Conservation (phyloP, 2,797 vertebrate species). For the Nannoperca australis region DNA sequence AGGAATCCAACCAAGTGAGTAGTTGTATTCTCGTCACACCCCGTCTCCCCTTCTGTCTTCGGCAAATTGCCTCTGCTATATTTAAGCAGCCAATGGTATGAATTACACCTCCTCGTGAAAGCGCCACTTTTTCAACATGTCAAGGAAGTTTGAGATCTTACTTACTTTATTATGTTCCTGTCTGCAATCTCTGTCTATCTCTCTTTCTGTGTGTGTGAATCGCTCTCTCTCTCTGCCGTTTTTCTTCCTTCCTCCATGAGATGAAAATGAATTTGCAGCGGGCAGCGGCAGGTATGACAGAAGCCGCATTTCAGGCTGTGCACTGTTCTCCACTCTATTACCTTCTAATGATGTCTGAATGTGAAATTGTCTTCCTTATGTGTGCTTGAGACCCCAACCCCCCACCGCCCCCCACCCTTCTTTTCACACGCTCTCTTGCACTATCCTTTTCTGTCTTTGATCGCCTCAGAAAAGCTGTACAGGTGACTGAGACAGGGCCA, state of each 20-base stretch:
- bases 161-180: constrained; percentile 53
- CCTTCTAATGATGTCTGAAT: constrained; percentile 77
- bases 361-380: constrained; percentile 62
- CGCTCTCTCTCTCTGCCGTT: constrained; percentile 10
- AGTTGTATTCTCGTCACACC: constrained; percentile 60
- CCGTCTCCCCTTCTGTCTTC: constrained; percentile 60
- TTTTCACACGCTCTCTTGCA: not conserved
- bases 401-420: not conserved
- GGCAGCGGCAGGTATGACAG: constrained; percentile 65
- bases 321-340: constrained; percentile 75
- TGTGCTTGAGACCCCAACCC: constrained; percentile 19
- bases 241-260: constrained; percentile 37
- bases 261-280: constrained; percentile 68
- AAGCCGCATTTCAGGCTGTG: constrained; percentile 57
- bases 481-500: constrained; percentile 38
- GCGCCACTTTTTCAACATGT: constrained; percentile 59
- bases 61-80: constrained; percentile 73
- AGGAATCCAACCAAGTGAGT: constrained; percentile 65
- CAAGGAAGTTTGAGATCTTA: constrained; percentile 73
- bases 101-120: constrained; percentile 61
- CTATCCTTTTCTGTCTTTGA: constrained; percentile 20
- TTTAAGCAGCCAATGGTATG: constrained; percentile 62
- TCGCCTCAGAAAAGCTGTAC: constrained; percentile 21
- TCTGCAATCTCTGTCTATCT: constrained; percentile 36
- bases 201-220: constrained; percentile 14